Evolutionary conservation across 2,888 invertebrate genomes (phyloP), one percentile per base, ranked within the genome.

Genomic region (Drosophila subquinaria): DNA sequence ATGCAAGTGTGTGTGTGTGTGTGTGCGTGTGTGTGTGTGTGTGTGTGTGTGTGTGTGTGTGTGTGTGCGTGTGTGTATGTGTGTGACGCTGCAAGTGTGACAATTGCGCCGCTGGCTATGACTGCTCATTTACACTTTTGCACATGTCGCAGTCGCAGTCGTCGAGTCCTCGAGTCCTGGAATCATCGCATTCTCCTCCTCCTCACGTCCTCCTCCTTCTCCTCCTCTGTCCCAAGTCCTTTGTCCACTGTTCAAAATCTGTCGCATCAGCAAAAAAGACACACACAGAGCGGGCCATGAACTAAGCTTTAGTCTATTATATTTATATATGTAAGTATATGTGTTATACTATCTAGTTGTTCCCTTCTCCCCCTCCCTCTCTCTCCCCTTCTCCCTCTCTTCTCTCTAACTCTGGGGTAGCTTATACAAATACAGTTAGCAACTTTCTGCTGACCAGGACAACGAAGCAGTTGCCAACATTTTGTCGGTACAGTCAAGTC

Each of bases 101-200:
- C 81, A 81, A 86, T 79, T 82, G 72, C 55, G 87, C 86, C 86
- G 79, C 70, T 69, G 73, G 86, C 88, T 75, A 81, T 80, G 78
- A 86, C 88, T 89, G 86, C 90, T 88, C 90, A 86, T 85, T 85
- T 89, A 85, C 88, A 89, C 85, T 84, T 76, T 73, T 73, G 64
- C 85, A 73, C 81, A 80, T 74, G 69, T 68, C 70, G 17, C 81
- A 62, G 59, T 60, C 70, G 23, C 10, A 17, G 73, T 64, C 72
- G 75, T 55, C 5, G 66, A 62, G 51, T 53, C 69, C 63, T 6
- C 6, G n/a, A 17, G 47, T 42, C n/a, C n/a, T 40, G 17, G 4
- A n/a, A n/a, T 4, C 11, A n/a, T 38, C 6, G 2, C 1, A 33
- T 48, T 27, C 47, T 4, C 11, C 38, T n/a, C 13, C 4, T 0